These are phyloP conservation scores for Dorcus parallelipipedus DNA, from an alignment of 2,888 invertebrate species.

Conservation along the genomic window DNA sequence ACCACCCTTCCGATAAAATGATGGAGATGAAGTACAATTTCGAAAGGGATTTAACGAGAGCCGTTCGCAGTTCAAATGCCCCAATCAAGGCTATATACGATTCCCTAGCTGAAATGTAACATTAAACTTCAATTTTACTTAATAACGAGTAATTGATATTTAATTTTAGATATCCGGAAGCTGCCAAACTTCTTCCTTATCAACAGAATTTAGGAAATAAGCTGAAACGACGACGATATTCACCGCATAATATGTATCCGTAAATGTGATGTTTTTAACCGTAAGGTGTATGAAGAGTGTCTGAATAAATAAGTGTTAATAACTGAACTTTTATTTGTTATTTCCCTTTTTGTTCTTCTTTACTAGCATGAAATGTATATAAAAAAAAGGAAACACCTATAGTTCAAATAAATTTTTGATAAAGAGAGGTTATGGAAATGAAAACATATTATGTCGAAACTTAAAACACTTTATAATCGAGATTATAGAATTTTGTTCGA, in stretches of 20 bases:
- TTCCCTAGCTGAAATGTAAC: slow-evolving; percentile 42
- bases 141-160: too few relatives aligned
- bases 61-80: slow-evolving; percentile 35
- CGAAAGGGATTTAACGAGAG: slow-evolving; percentile 23
- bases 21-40: slow-evolving; percentile 27
- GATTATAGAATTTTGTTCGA: too few relatives aligned
- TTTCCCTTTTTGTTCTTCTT: neutral
- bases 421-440: too few relatives aligned
- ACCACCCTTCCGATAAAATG: slow-evolving; percentile 26
- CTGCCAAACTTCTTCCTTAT: slow-evolving; percentile 41
- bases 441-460: too few relatives aligned
- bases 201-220: slow-evolving; percentile 21
- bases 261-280: neutral
- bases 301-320: neutral
- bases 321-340: neutral
- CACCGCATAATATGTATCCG: slow-evolving; percentile 6
- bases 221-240: slow-evolving; percentile 9
- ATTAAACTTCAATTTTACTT: neutral
- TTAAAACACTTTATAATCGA: too few relatives aligned
- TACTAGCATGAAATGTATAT: too few relatives aligned
- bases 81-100: slow-evolving; percentile 38
- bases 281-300: neutral
- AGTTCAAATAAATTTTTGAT: too few relatives aligned
- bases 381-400: too few relatives aligned
- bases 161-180: slow-evolving; percentile 42